Base-by-base conservation (phyloP, 2,113 vertebrate species). In the Silurus asotus region DNA sequence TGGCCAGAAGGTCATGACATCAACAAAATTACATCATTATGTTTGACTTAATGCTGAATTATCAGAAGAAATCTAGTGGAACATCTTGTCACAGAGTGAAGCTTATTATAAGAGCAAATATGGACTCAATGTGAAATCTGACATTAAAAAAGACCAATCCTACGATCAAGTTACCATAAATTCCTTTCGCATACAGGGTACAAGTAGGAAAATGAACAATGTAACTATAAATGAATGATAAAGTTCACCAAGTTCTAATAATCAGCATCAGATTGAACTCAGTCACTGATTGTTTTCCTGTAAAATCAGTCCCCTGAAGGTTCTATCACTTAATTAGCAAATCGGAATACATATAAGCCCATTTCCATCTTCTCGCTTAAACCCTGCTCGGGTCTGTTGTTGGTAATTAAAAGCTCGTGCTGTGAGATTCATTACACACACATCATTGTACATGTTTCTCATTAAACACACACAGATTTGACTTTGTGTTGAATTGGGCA, bases 401-500 rank as follows among this genome's bases (percentile, higher is more conserved):
- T 8, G 23, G 19, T 23, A 15, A 77, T 55, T 25, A 77, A 77
- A 77, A 77, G 51, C 75, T 25, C 6, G 7, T 25, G 51, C 69
- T 70, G 67, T 45, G 28, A 45, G 37, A 70, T 45, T 70, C 14
- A 17, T 70, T 45, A 17, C 8, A 70, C 15, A 19, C 67, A 45
- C 67, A 70, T 70, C 37, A 45, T 45, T 85, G 45, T 23, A 56
- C 25, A 67, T 58, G 53, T 51, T 85, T 53, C 37, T 59, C 9
- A 55, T 23, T 51, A 64, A 85, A 53, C 45, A 37, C 84, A 82
- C 86, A 84, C 53, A 83, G 20, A 81, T 13, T 13, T 9, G 83
- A 91, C 81, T 87, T 89, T 72, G 61, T 79, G 51, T 88, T 37
- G 84, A 86, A 88, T 87, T 84, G 84, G 74, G 62, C 81, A 75